phyloP scores from a whole-genome alignment of 2,888 invertebrate species.

The Sphinx pinastri region DNA sequence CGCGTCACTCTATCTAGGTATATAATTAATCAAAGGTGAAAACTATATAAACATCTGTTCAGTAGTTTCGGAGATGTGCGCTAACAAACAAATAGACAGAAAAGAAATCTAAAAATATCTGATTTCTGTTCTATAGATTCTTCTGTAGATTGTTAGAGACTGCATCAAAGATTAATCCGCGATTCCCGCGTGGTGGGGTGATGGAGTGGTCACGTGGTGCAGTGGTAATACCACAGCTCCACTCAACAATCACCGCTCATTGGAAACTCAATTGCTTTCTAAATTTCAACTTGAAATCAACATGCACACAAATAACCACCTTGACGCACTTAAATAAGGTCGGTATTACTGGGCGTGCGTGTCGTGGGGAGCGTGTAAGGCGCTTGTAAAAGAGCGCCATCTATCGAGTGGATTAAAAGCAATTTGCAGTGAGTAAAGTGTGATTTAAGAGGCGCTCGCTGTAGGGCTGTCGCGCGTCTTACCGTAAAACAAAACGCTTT shows the following conservation, averaged over 20 bases:
- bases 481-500: slow-evolving; percentile 32
- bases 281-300: slow-evolving; percentile 48
- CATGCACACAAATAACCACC: slow-evolving; percentile 31
- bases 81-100: too few species aligned
- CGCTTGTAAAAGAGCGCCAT: slow-evolving; percentile 66
- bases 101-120: too few species aligned
- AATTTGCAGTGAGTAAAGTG: slow-evolving; percentile 70
- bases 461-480: slow-evolving; percentile 16
- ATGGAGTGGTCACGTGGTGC: too few species aligned
- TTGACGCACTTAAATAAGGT: slow-evolving; percentile 35
- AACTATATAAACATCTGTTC: too few species aligned
- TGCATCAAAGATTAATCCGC: too few species aligned
- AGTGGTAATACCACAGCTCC: not conserved
- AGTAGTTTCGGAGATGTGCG: too few species aligned
- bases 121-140: too few species aligned
- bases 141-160: too few species aligned
- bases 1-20: too few species aligned
- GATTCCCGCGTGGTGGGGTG: too few species aligned
- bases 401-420: slow-evolving; percentile 76
- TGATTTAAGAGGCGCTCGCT: slow-evolving; percentile 51
- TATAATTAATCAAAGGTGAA: too few species aligned
- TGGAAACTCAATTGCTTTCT: slow-evolving; percentile 61
- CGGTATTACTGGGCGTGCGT: slow-evolving; percentile 23
- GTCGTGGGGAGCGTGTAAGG: slow-evolving; percentile 42
- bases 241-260: slow-evolving; percentile 57